A percentile compares a stretch with the other conserved stretches of the same genome.
Evolutionary conservation across 2,888 invertebrate genomes (phyloP).

Genomic region (Desoria tigrina): DNA sequence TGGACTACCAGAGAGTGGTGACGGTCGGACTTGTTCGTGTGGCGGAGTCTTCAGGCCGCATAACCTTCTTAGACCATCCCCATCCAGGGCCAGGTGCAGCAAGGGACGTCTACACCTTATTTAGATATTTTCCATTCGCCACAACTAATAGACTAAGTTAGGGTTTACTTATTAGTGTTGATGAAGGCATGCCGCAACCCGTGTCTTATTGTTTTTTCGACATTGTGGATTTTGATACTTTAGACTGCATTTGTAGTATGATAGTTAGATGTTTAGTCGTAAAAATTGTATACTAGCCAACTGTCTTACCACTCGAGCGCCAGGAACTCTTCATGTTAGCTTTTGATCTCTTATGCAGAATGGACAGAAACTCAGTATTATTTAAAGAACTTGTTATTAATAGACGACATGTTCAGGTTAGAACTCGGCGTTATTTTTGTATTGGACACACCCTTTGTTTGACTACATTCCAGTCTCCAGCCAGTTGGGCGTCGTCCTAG

Average conservation of each 20-base stretch:
- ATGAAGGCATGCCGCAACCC: background rate
- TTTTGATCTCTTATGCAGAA: constrained; percentile 44
- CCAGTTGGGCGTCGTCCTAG: constrained; percentile 2
- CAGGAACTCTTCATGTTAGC: constrained; percentile 34
- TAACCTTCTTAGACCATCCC: constrained; percentile 50
- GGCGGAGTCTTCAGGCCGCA: constrained; percentile 52
- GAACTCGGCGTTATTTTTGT: background rate
- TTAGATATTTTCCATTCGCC: constrained; percentile 57
- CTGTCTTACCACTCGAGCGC: constrained; percentile 20
- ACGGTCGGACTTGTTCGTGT: too few species aligned
- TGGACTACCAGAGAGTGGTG: too few species aligned
- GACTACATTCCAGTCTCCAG: constrained; percentile 20
- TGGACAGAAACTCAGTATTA: constrained; percentile 42
- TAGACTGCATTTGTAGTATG: constrained; percentile 12
- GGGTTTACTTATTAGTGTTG: background rate
- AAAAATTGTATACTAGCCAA: background rate
- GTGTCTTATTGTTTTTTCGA: background rate
- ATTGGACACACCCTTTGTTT: too few species aligned
- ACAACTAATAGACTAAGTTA: constrained; percentile 57
- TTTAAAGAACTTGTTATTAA: constrained; percentile 31
- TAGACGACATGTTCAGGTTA: constrained; percentile 15
- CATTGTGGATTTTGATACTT: constrained; percentile 13
- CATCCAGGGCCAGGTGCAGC: constrained; percentile 52
- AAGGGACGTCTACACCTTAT: constrained; percentile 53
- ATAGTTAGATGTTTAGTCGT: background rate